A percentile compares a stretch with the other conserved stretches of the same genome.
phyloP scores from a whole-genome alignment of 53 echinoderm and acorn worm species.

The Arbacia lixula region DNA sequence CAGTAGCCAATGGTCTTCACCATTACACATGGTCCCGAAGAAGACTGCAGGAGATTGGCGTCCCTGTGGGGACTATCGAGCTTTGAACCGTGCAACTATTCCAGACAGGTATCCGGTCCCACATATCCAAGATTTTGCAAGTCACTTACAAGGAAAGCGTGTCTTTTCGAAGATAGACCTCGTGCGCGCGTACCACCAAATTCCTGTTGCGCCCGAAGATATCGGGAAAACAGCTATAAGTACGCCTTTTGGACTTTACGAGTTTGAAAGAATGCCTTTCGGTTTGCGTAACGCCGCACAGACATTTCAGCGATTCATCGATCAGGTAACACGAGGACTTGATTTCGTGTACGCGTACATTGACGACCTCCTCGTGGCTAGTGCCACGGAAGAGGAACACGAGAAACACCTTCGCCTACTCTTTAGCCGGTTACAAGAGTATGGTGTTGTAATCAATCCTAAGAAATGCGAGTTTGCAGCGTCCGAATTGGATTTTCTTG shows the following conservation, averaged over 20 bases:
- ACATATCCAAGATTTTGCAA: conserved; percentile 50
- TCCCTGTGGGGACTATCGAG: conserved; percentile 58
- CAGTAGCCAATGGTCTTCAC: conserved; percentile 50
- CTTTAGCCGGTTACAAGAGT: conserved; percentile 42
- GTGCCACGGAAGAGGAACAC: conserved; percentile 26
- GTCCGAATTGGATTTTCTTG: conserved; percentile 2
- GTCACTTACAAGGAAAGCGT: conserved; percentile 5
- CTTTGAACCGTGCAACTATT: conserved; percentile 24
- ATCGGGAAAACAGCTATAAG: too few species aligned
- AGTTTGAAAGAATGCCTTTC: conserved; percentile 72
- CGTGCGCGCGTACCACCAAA: conserved; percentile 45
- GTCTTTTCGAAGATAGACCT: conserved; percentile 49
- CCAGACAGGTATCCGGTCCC: conserved; percentile 46
- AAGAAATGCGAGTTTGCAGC: conserved; percentile 32
- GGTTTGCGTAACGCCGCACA: conserved; percentile 65
- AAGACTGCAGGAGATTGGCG: conserved; percentile 50
- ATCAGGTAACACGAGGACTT: conserved; percentile 46
- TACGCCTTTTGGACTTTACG: conserved; percentile 63
- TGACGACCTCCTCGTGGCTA: conserved; percentile 52
- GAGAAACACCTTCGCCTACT: conserved; percentile 44
- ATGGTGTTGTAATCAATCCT: conserved; percentile 60
- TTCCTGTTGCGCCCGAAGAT: conserved; percentile 55
- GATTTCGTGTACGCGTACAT: conserved; percentile 54
- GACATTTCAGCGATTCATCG: conserved; percentile 59
- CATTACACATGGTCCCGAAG: conserved; percentile 54